Base-by-base conservation (phyloP, 2,797 vertebrate species). In the Kryptopterus vitreolus region DNA sequence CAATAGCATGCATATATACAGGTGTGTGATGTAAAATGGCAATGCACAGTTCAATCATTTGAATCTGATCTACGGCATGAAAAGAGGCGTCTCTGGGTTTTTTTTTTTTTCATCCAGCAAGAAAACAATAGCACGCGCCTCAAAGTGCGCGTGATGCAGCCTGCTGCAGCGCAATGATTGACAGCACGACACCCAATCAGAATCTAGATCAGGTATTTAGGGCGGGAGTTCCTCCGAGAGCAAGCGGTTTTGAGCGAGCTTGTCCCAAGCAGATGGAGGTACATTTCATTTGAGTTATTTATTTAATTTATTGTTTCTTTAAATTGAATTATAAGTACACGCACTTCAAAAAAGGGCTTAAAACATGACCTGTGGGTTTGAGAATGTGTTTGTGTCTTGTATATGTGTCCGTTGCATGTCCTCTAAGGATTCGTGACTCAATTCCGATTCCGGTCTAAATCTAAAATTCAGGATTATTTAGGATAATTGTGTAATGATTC, bases 171-270 rank as follows among this genome's bases (percentile, higher is more conserved):
- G 5, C 29, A 3, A 33, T 63, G 72, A 76, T 12, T 81, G 78
- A 73, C 61, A 63, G 48, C 13, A 61, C 53, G 33, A 18, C 38
- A 76, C 48, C 85, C 83, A 84, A 86, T 82, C 48, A 58, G 58
- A 70, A n/a, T 31, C 2, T 10, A 68, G 76, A 58, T 48, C 38
- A 62, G 55, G 35, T 66, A 76, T 81, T 58, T 58, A 68, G 61
- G 73, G 78, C 68, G 79, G 72, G 72, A 58, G 75, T 55, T 84
- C 48, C 75, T 63, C 58, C 63, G 18, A 26, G 35, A 38, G 24
- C 69, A 69, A 72, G 75, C 76, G 11, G 61, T 70, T 69, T 63
- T 33, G 78, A 66, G 74, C 18, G 9, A 9, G n/a, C 22, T n/a
- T 26, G 33, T 20, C 52, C 13, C 12, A 35, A 58, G 53, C 53